A percentile compares a stretch with the other conserved stretches of the same genome.
Conservation (phyloP, 2,888 invertebrate species). For the Acrobasis repandana region DNA sequence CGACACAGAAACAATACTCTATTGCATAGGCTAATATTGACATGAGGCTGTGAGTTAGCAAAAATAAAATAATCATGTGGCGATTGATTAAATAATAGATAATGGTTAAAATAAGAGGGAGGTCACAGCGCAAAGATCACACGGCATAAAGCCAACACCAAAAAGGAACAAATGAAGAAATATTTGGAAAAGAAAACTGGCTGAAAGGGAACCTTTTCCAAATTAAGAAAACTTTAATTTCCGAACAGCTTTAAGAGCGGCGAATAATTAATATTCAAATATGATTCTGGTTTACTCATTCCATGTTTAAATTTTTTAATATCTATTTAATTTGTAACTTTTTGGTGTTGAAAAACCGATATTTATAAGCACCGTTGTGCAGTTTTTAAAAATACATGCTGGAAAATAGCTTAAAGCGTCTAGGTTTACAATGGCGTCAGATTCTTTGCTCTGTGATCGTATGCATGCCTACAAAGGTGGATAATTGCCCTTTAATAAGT, state of each 20-base stretch:
- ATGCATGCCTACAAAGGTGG: slow-evolving; percentile 70
- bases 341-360: background rate
- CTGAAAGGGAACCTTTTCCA: background rate
- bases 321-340: background rate
- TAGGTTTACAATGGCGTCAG: background rate
- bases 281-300: background rate
- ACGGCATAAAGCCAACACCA: background rate
- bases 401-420: background rate
- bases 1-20: slow-evolving; percentile 81
- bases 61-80: slow-evolving; percentile 72
- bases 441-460: slow-evolving; percentile 54
- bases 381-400: background rate
- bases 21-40: slow-evolving; percentile 82
- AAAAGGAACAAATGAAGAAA: background rate
- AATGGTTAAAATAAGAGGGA: slow-evolving; percentile 59
- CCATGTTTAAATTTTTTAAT: background rate
- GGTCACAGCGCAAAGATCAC: slow-evolving; percentile 57
- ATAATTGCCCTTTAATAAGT: slow-evolving; percentile 76
- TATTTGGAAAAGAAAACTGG: background rate
- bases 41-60: slow-evolving; percentile 84
- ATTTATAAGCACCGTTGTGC: background rate
- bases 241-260: background rate
- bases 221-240: background rate
- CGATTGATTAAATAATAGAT: slow-evolving; percentile 71
- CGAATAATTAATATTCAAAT: background rate